phyloP scores from a whole-genome alignment of 2,797 vertebrate species.

The Pristis pectinata region DNA sequence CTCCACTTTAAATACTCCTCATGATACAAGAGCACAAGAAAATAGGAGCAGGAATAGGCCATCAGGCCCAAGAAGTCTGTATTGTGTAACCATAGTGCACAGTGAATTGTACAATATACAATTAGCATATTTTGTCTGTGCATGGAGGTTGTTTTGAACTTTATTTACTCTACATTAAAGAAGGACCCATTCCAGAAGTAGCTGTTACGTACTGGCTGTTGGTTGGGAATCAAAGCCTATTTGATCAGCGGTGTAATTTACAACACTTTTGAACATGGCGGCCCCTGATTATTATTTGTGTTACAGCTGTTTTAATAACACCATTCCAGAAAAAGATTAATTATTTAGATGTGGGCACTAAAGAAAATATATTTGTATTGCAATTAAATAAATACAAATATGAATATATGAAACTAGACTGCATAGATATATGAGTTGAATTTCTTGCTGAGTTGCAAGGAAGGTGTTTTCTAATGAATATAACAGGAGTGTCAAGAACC shows the following conservation, averaged over 20 bases:
- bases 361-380: background rate
- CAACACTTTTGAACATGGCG: background rate
- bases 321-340: background rate
- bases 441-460: too few species aligned
- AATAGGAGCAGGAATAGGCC: too few species aligned
- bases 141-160: conserved; percentile 9
- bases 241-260: background rate
- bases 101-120: background rate
- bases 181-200: background rate
- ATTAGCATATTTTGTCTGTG: background rate
- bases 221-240: background rate
- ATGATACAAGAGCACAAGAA: too few species aligned
- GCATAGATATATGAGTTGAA: too few species aligned
- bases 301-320: background rate
- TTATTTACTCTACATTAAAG: background rate
- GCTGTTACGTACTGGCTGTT: background rate
- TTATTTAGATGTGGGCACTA: background rate
- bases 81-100: background rate
- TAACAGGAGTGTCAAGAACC: too few species aligned
- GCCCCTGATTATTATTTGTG: background rate
- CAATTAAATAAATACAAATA: background rate
- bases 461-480: too few species aligned
- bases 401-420: background rate
- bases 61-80: background rate
- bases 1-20: too few species aligned